Evolutionary conservation across 2,113 vertebrate genomes (phyloP).

Genomic region (Lycaon pictus): DNA sequence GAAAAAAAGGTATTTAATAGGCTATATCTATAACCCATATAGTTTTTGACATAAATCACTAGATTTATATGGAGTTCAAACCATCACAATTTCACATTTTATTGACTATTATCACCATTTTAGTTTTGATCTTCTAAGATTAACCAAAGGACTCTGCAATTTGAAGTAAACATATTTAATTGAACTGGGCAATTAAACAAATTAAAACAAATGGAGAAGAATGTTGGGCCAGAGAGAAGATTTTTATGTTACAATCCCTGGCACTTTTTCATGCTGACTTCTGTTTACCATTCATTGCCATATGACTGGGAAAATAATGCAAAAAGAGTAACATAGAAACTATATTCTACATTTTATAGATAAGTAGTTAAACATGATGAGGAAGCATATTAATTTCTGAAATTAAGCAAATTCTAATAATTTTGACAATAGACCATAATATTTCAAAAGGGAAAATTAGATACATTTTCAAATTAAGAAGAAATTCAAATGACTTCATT

Average conservation of each 20-base stretch:
- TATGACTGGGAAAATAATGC: background rate
- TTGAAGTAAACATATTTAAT: background rate
- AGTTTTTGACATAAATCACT: background rate
- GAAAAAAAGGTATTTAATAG: background rate
- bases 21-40: background rate
- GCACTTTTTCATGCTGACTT: conserved; percentile 18
- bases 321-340: conserved; percentile 16
- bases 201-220: background rate
- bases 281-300: conserved; percentile 22
- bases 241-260: background rate
- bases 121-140: conserved; percentile 17
- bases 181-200: background rate
- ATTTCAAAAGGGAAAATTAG: background rate
- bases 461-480: background rate
- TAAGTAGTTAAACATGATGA: background rate
- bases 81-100: background rate
- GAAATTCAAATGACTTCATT: background rate
- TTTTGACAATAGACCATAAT: background rate
- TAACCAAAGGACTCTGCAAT: background rate
- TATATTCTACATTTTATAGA: background rate
- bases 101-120: background rate
- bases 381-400: background rate
- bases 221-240: background rate
- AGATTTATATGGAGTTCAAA: background rate
- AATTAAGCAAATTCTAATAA: background rate